Base-by-base conservation (phyloP, 2,888 invertebrate genomes). In the Hirudinaria manillensis region DNA sequence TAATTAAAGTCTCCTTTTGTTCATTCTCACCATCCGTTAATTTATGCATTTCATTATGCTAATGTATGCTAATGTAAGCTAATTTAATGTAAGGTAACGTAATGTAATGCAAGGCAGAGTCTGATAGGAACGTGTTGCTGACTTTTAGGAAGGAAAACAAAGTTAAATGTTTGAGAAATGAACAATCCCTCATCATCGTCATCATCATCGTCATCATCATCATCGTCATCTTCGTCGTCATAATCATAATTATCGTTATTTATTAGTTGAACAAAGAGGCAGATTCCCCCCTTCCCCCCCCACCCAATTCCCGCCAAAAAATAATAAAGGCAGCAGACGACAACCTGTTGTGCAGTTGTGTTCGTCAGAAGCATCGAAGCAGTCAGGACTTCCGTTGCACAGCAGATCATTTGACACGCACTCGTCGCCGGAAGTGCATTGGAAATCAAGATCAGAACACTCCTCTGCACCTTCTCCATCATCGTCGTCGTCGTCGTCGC, bases 321-420 rank as follows among this genome's bases (percentile, higher is more conserved):
- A 45, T 45, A 45, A n/a, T n/a, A n/a, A n/a, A n/a, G n/a, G n/a
- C n/a, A n/a, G n/a, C n/a, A n/a, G n/a, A n/a, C n/a, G 61, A 24
- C 24, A 29, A 73, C 73, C 65, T 38, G n/a, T 55, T 34, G 73
- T 53, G 56, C 73, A 73, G 65, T 73, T 73, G 13, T 34, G n/a
- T 34, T 73, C 73, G 36, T 73, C 73, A 13, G 73, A 73, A 36
- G 32, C 29, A 45, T 73, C 73, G 16, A 61, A 65, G 65, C 73
- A 73, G 29, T 55, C 36, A 16, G 61, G 56, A 32, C 21, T 13
- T 3, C 73, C 73, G 29, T 73, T 34, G 38, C 73, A 73, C 36
- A 73, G 34, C n/a, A 34, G 29, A 34, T 24, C 38, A 24, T 16
- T 65, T 21, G 61, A 32, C n/a, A 73, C 65, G 65, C 73, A 73